Evolutionary conservation across 35 echinoderm and acorn worm species (phyloP).

Genomic region (Ophioderma brevispina): DNA sequence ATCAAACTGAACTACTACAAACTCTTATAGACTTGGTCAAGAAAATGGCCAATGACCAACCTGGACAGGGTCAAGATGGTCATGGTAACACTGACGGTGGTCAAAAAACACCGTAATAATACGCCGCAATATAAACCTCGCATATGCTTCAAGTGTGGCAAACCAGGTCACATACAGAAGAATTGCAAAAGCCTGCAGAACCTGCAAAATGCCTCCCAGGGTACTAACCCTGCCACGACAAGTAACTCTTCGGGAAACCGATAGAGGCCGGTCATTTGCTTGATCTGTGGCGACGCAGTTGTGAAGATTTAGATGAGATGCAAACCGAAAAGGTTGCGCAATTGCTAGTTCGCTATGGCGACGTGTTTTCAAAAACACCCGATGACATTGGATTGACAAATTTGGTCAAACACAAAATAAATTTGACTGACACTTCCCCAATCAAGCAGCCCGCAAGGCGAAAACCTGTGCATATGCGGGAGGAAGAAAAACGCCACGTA

Average conservation of each 20-base stretch:
- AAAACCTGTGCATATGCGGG: conserved; percentile 34
- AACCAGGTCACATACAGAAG: neutral
- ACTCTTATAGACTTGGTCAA: too few relatives aligned
- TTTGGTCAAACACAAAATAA: conserved; percentile 6
- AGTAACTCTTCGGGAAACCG: neutral
- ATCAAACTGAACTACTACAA: neutral
- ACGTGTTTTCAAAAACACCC: conserved; percentile 52
- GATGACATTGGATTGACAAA: conserved; percentile 59
- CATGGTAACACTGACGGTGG: too few relatives aligned
- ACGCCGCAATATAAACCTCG: too few relatives aligned
- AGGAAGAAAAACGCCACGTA: conserved; percentile 46
- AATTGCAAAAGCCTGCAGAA: neutral
- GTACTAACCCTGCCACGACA: too few relatives aligned
- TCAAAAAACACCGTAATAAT: neutral
- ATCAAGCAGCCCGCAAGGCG: conserved; percentile 45
- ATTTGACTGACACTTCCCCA: conserved; percentile 19
- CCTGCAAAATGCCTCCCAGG: too few relatives aligned
- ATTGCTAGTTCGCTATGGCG: neutral
- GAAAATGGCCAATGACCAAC: neutral
- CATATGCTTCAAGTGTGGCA: neutral
- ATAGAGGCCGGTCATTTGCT: neutral
- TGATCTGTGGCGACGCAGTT: neutral
- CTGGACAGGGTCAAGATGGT: neutral
- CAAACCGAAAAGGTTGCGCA: conserved; percentile 1
- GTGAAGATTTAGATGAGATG: neutral